phyloP scores from a whole-genome alignment of 2,797 vertebrate genomes.

The Acanthis flammea region DNA sequence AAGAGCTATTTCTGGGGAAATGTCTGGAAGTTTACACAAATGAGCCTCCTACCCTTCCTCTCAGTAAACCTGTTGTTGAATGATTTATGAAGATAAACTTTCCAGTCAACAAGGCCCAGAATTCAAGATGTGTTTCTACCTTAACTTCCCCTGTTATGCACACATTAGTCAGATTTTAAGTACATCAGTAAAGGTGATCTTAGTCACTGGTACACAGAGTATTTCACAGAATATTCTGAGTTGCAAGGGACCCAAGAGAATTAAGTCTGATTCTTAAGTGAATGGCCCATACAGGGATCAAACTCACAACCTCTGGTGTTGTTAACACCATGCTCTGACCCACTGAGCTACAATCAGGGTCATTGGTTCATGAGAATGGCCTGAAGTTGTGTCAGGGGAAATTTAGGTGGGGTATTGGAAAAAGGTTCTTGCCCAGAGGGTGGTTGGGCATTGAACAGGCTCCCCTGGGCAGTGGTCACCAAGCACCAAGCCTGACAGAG shows the following conservation, averaged over 20 bases:
- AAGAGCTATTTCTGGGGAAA: neutral
- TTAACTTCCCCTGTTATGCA: neutral
- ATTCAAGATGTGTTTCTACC: neutral
- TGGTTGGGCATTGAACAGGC: neutral
- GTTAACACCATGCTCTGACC: neutral
- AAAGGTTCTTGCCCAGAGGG: neutral
- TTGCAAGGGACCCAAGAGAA: neutral
- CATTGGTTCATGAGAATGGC: neutral
- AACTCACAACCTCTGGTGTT: neutral
- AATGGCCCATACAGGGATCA: neutral
- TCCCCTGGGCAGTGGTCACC: neutral
- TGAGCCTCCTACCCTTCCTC: neutral
- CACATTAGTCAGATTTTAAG: neutral
- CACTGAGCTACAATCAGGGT: neutral
- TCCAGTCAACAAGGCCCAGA: neutral
- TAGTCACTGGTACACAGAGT: neutral
- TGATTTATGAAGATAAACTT: conserved; percentile 5
- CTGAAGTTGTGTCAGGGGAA: neutral
- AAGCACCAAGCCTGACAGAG: neutral
- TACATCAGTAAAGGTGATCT: neutral
- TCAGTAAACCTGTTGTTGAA: neutral
- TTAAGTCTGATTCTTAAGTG: neutral
- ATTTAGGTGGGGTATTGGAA: neutral
- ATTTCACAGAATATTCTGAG: neutral
- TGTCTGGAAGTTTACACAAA: conserved; percentile 17